These are phyloP conservation scores for Motacilla tschutschensis DNA, from an alignment of 2,113 vertebrate genomes.

Conservation along the genomic window DNA sequence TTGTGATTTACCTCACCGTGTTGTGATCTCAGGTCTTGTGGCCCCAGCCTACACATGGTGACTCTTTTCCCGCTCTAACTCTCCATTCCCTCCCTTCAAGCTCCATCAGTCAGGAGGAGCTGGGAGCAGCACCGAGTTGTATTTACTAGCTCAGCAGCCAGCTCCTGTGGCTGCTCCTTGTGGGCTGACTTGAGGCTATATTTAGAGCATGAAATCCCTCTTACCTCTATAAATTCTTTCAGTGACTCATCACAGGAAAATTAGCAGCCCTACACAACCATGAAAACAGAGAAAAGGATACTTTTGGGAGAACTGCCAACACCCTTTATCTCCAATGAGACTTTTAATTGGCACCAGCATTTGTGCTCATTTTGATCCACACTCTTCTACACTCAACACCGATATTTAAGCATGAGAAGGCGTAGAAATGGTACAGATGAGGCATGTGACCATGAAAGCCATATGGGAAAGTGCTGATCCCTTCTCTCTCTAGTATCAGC, in stretches of 20 bases:
- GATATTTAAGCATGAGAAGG: not conserved
- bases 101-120: not conserved
- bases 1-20: not conserved
- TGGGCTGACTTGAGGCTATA: not conserved
- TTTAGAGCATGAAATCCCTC: slow-evolving; percentile 27
- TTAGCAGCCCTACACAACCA: not conserved
- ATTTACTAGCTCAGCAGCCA: slow-evolving; percentile 5
- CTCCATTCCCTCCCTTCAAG: not conserved
- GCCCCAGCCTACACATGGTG: not conserved
- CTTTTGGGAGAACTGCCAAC: not conserved
- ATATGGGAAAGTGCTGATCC: not conserved
- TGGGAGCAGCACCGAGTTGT: not conserved
- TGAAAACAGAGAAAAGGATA: slow-evolving; percentile 7
- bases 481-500: not conserved
- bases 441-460: not conserved
- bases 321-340: not conserved
- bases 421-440: not conserved
- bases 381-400: not conserved
- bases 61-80: not conserved
- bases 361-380: not conserved
- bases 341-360: not conserved
- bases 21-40: not conserved
- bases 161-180: not conserved
- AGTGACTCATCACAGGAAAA: not conserved
- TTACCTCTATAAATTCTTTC: slow-evolving; percentile 11